Conservation (phyloP, 1,140 invertebrate genomes). For the Lethrus apterus region DNA sequence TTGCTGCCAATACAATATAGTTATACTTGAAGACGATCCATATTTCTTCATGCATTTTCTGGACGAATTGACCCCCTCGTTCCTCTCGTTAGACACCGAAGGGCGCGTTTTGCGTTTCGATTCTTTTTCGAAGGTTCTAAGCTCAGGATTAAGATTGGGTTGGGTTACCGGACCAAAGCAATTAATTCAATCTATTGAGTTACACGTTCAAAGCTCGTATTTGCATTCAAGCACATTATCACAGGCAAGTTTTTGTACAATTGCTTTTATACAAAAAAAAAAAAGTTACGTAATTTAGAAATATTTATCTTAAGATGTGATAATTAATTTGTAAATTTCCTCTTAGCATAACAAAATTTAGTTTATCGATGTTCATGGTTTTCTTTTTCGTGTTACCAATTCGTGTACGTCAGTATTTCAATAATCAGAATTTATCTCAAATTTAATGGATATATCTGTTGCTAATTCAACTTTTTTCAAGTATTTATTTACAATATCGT, state of each 20-base stretch:
- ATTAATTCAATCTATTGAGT: constrained; percentile 53
- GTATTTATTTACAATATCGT: too few relatives aligned
- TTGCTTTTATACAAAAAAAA: too few relatives aligned
- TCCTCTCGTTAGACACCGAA: constrained; percentile 67
- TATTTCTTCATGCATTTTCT: constrained; percentile 70
- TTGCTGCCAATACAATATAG: constrained; percentile 65
- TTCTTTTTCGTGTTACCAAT: too few relatives aligned
- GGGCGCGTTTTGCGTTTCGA: constrained; percentile 71
- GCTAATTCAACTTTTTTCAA: too few relatives aligned
- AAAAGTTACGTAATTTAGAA: too few relatives aligned
- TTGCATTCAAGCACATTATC: constrained; percentile 66
- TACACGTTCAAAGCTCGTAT: constrained; percentile 65
- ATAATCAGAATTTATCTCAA: too few relatives aligned
- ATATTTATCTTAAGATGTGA: too few relatives aligned
- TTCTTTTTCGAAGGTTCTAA: constrained; percentile 73
- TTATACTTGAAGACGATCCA: constrained; percentile 77
- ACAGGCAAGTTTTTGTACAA: constrained; percentile 43
- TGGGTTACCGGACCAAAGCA: constrained; percentile 61
- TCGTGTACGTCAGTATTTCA: too few relatives aligned
- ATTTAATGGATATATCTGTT: too few relatives aligned
- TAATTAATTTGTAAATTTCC: too few relatives aligned
- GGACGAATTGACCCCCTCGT: constrained; percentile 54
- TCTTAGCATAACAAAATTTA: too few relatives aligned
- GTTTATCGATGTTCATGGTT: too few relatives aligned
- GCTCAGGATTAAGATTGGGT: constrained; percentile 61